phyloP scores from a whole-genome alignment of 2,113 vertebrate genomes.

The Ptilorrhoa leucosticta region DNA sequence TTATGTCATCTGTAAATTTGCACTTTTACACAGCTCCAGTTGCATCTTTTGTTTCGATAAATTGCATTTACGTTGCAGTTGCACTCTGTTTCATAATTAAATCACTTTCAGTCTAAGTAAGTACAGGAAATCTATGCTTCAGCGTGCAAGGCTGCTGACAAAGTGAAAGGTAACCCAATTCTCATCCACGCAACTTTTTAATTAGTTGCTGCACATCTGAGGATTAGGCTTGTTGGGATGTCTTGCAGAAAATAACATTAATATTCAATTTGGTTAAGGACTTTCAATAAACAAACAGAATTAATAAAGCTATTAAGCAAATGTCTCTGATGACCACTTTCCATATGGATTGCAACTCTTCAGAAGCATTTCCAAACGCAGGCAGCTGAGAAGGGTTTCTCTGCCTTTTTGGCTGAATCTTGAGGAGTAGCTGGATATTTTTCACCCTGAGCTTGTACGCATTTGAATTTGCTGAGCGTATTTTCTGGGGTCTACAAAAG shows the following conservation, averaged over 20 bases:
- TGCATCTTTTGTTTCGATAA: neutral
- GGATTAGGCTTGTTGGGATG: slow-evolving; percentile 33
- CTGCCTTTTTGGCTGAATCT: neutral
- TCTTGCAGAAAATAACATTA: slow-evolving; percentile 58
- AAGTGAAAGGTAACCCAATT: slow-evolving; percentile 37
- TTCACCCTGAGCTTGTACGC: neutral
- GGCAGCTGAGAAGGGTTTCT: neutral
- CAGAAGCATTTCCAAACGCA: neutral
- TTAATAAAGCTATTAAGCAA: slow-evolving; percentile 51
- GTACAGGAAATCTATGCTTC: slow-evolving; percentile 34
- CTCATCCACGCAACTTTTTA: slow-evolving; percentile 33
- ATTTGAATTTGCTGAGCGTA: neutral
- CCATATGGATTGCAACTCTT: neutral
- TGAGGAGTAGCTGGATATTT: neutral
- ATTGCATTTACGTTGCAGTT: neutral
- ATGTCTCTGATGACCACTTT: slow-evolving; percentile 38
- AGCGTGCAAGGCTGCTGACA: slow-evolving; percentile 21
- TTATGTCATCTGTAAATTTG: neutral
- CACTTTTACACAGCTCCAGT: neutral
- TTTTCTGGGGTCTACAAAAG: neutral
- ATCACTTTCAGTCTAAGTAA: neutral
- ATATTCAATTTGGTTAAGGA: slow-evolving; percentile 48
- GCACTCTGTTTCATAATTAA: slow-evolving; percentile 9
- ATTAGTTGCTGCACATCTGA: slow-evolving; percentile 52
- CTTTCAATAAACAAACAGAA: slow-evolving; percentile 44